Base-by-base conservation (phyloP, 2,113 vertebrate species). In the Vulpes ferrilata region DNA sequence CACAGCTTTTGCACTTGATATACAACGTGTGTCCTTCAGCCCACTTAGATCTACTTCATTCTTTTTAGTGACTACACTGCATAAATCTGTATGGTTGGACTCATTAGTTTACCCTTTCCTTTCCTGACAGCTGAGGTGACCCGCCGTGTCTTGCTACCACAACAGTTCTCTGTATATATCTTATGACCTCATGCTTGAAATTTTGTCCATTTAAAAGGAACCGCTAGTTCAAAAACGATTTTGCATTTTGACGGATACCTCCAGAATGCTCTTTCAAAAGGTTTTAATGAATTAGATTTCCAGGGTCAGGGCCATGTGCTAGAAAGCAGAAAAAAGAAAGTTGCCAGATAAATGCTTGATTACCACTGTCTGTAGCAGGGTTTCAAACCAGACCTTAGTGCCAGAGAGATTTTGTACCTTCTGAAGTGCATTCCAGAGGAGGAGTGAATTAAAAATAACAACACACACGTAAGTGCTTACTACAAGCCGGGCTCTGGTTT, bases 121-220 rank as follows among this genome's bases (percentile, higher is more conserved):
- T 13, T 30, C 5, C 30, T 12, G 65, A 22, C 57, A 32, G n/a
- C n/a, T 9, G 11, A 5, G 10, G 43, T 25, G 35, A 43, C 32
- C 30, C 32, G 16, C 30, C 7, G 0, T 1, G 0, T n/a, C 30
- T 60, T 32, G 48, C 60, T n/a, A 11, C 17, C 3, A 15, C 22
- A 13, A 53, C 8, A 51, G n/a, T 43, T 64, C 57, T 32, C 38
- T 55, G 69, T 53, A 32, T 25, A 1, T 20, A 35, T 90, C 43
- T 64, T 17, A 51, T 25, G 13, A n/a, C 25, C 32, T 92, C 20
- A 19, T 43, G 67, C 57, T 53, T 12, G 79, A 67, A 76, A 9
- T 62, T 81, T 32, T 83, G 30, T 23, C 30, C 19, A 25, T 55
- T 89, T 25, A 20, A 71, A 93, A 76, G 48, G n/a, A 69, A 4